Conservation (phyloP, 2,113 vertebrate species). For the Xiphorhynchus elegans region DNA sequence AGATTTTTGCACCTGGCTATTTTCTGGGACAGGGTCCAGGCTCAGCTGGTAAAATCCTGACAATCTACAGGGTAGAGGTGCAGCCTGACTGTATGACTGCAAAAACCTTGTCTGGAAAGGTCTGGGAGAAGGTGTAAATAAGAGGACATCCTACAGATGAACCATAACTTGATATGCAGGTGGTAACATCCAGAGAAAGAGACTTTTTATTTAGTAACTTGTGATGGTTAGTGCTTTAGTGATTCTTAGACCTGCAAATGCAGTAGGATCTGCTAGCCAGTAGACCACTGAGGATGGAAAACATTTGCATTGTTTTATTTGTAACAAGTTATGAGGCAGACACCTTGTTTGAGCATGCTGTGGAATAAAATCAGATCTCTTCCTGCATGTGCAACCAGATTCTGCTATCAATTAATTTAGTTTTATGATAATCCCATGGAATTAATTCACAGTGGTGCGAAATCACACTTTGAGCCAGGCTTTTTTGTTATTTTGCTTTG, state of each 20-base stretch:
- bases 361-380: background rate
- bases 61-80: background rate
- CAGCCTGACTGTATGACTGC: background rate
- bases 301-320: background rate
- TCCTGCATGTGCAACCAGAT: background rate
- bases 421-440: background rate
- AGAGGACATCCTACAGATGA: background rate
- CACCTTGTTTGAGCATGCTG: background rate
- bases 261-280: background rate
- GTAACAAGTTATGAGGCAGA: background rate
- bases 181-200: background rate
- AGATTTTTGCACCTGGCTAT: background rate
- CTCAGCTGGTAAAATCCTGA: background rate
- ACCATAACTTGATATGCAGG: background rate
- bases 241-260: background rate
- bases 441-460: background rate
- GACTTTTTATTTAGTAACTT: background rate
- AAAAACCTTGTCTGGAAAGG: background rate
- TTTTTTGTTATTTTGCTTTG: background rate
- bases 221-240: background rate
- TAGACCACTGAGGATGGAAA: background rate
- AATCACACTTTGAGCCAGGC: background rate
- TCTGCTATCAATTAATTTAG: background rate
- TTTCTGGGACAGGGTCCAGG: background rate
- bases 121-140: background rate